Evolutionary conservation across 2,113 vertebrate genomes (phyloP).

Genomic region (Nycticebus coucang): DNA sequence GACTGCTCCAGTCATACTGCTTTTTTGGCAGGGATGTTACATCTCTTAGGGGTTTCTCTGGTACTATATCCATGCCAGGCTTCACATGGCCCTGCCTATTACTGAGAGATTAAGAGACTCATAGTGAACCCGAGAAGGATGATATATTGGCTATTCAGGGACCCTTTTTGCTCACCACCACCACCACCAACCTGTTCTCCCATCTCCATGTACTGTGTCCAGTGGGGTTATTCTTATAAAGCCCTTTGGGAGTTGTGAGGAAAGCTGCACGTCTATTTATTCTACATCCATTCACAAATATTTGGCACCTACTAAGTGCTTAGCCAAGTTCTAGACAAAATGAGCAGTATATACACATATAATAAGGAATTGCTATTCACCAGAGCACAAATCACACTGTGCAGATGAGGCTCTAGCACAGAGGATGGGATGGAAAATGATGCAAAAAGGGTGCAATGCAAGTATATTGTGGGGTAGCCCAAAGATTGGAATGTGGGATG

Average conservation of each 20-base stretch:
- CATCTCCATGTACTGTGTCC: too few relatives aligned
- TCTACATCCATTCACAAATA: neutral
- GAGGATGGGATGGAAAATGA: neutral
- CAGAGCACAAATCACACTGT: neutral
- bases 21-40: neutral
- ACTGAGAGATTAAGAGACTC: neutral
- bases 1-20: neutral
- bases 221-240: neutral
- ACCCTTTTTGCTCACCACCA: neutral
- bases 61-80: neutral
- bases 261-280: neutral
- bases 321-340: neutral
- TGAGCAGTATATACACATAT: neutral
- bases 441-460: neutral
- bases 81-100: neutral
- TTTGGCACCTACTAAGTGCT: neutral
- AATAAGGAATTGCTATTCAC: neutral
- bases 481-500: too few relatives aligned
- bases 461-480: neutral
- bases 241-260: neutral
- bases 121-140: neutral
- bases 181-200: neutral
- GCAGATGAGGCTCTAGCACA: neutral
- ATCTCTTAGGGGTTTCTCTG: neutral
- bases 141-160: neutral